Evolutionary conservation across 2,888 invertebrate species (phyloP).

Genomic region (Azorinus chamasolen): DNA sequence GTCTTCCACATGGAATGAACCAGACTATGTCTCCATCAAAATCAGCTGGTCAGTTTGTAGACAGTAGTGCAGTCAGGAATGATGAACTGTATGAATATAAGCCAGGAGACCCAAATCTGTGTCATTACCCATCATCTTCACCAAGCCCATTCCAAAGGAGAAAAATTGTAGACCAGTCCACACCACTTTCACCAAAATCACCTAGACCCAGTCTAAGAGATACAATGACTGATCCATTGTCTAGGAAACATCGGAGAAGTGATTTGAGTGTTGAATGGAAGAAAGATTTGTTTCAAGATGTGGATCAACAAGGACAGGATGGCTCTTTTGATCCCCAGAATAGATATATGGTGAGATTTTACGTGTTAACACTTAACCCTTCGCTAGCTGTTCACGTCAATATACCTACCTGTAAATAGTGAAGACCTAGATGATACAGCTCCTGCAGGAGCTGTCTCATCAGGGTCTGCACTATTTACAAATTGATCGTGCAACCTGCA

Average conservation of each 20-base stretch:
- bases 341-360: slow-evolving; percentile 58
- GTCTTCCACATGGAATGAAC: slow-evolving; percentile 64
- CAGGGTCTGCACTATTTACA: no score
- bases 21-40: slow-evolving; percentile 37
- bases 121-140: slow-evolving; percentile 55
- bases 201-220: slow-evolving; percentile 1
- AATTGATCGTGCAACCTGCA: no score
- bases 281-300: slow-evolving; percentile 56
- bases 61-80: slow-evolving; percentile 50
- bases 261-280: slow-evolving; percentile 50
- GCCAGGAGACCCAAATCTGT: slow-evolving; percentile 28
- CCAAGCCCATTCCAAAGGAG: slow-evolving; percentile 72
- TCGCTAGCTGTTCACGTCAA: no score
- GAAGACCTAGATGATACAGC: no score
- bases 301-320: slow-evolving; percentile 32
- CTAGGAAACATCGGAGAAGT: slow-evolving; percentile 21
- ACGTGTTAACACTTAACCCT: not conserved
- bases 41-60: no score
- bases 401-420: no score
- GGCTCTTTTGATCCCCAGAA: slow-evolving; percentile 49
- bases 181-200: slow-evolving; percentile 64
- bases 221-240: slow-evolving; percentile 1
- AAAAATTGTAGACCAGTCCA: slow-evolving; percentile 76
- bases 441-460: no score
- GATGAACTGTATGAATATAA: slow-evolving; percentile 64